These are phyloP conservation scores for Thereva unica DNA, from an alignment of 2,888 invertebrate genomes.

Conservation along the genomic window DNA sequence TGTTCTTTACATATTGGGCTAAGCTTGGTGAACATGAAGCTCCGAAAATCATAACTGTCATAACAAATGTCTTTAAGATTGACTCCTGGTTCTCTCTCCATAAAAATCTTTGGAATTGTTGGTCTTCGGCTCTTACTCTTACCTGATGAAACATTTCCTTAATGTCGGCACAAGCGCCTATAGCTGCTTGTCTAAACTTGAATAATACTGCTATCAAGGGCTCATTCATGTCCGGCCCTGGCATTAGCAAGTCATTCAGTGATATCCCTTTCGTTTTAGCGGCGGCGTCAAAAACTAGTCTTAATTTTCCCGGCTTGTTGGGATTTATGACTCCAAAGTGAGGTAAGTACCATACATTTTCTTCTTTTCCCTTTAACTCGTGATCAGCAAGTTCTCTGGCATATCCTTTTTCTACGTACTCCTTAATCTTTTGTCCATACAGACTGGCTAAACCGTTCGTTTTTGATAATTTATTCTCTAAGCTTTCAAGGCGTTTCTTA, in stretches of 20 bases:
- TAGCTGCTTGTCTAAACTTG: constrained; percentile 45
- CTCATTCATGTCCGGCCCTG: constrained; percentile 47
- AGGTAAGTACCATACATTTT: constrained; percentile 46
- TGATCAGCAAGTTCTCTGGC: background rate
- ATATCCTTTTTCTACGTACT: constrained; percentile 34
- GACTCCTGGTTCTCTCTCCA: constrained; percentile 41
- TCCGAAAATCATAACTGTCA: constrained; percentile 45
- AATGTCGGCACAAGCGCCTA: constrained; percentile 49
- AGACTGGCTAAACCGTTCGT: constrained; percentile 27
- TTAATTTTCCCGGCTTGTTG: constrained; percentile 46
- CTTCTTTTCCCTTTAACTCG: constrained; percentile 11
- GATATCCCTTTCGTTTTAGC: constrained; percentile 43
- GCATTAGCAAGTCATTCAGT: constrained; percentile 45
- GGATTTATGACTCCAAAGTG: constrained; percentile 43
- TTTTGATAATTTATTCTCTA: constrained; percentile 37
- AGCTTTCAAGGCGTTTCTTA: constrained; percentile 26
- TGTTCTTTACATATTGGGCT: constrained; percentile 42
- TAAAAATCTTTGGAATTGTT: constrained; percentile 45
- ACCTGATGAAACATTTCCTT: constrained; percentile 51
- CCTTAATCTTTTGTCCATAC: constrained; percentile 21
- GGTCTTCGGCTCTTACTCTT: constrained; percentile 45
- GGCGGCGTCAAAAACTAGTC: constrained; percentile 49
- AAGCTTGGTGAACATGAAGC: constrained; percentile 42
- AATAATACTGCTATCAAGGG: constrained; percentile 46
- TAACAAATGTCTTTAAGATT: constrained; percentile 37